phyloP scores from a whole-genome alignment of 2,113 vertebrate genomes.

The Sceloporus undulatus region DNA sequence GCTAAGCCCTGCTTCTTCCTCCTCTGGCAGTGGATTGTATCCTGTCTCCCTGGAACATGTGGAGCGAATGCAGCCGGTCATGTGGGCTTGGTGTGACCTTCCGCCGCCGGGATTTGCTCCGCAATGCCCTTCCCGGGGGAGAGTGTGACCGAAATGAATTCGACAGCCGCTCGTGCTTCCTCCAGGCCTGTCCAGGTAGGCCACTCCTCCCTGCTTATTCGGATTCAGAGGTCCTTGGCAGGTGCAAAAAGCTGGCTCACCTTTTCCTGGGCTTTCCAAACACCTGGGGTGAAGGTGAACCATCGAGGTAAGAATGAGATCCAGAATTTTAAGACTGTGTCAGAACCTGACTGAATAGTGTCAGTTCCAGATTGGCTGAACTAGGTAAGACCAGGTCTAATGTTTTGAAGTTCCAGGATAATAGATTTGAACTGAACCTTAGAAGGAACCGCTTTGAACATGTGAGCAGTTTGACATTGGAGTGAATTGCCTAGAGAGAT shows the following conservation, averaged over 20 bases:
- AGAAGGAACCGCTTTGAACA: too few species aligned
- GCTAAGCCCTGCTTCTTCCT: not conserved
- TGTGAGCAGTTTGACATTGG: too few species aligned
- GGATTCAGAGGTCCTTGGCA: not conserved
- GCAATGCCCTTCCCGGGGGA: constrained; percentile 77
- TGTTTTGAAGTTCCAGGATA: too few species aligned
- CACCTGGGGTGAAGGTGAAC: not conserved
- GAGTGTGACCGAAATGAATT: constrained; percentile 77
- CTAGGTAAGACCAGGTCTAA: too few species aligned
- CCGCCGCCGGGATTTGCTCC: constrained; percentile 80
- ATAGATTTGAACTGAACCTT: too few species aligned
- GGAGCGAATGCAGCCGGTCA: constrained; percentile 89
- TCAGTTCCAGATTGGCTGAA: not conserved
- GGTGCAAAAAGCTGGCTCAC: not conserved
- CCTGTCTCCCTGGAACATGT: constrained; percentile 82
- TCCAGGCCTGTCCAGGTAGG: constrained; percentile 87
- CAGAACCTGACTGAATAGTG: not conserved
- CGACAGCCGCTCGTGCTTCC: constrained; percentile 87
- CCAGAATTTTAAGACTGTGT: too few species aligned
- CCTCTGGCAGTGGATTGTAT: constrained; percentile 83
- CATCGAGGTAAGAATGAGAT: too few species aligned
- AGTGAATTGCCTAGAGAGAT: too few species aligned
- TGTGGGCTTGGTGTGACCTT: constrained; percentile 89
- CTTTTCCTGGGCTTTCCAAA: not conserved
- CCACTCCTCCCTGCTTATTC: fast-evolving